Evolutionary conservation across 2,797 vertebrate genomes (phyloP), one percentile per base, ranked within the genome.

Genomic region (Coreius guichenoti): DNA sequence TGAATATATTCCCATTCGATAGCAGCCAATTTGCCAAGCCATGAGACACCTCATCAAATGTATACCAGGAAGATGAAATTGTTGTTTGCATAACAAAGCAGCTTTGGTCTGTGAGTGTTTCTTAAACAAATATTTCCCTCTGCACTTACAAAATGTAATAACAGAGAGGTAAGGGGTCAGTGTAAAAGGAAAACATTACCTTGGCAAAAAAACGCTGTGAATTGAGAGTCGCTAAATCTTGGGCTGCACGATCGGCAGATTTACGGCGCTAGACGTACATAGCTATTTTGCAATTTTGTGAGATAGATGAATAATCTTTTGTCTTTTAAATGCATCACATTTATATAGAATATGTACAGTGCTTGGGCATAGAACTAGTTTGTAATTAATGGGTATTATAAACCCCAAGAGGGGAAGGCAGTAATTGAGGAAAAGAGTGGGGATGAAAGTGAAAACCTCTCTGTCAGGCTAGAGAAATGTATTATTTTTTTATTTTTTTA

Each of bases 21-120:
- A 82, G 65, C 77, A 45, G 87, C 88, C 86, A 83, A 87, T 86
- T 88, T 83, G 47, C 85, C 80, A 69, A 78, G 72, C 72, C 78
- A 58, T 70, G 33, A 72, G 47, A 86, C 58, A 33, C 74, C 21
- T 31, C 77, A 75, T 82, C 73, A 86, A 69, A 84, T 75, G 63
- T 47, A 58, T 80, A 79, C 56, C n/a, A 29, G 67, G n/a, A 54
- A 68, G 70, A 87, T 21, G 79, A 86, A 72, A 68, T 49, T 31
- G 23, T 45, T 63, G 76, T 89, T 86, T 84, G 49, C 83, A 82
- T 83, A 86, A 89, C 86, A 89, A 88, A 89, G 84, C 68, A 80
- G n/a, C 61, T 68, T 69, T 75, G 36, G 74, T 82, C 21, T 70
- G 51, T 82, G 63, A 56, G 56, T 61, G 73, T 81, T 36, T 61